Evolutionary conservation across 2,113 vertebrate genomes (phyloP).

Genomic region (Paralichthys olivaceus): DNA sequence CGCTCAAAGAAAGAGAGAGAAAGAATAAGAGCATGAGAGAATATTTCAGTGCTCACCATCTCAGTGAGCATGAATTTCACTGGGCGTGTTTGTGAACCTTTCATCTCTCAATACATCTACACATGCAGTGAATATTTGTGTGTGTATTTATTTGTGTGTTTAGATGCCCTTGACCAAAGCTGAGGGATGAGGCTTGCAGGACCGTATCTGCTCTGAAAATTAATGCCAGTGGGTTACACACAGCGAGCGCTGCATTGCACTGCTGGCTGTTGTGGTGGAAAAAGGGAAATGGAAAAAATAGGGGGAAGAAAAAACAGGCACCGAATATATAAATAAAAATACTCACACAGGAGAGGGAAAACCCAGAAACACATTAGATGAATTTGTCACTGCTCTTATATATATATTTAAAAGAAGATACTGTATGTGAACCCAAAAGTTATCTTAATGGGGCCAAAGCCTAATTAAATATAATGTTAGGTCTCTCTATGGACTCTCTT

Average conservation of each 20-base stretch:
- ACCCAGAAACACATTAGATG: neutral
- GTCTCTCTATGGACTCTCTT: neutral
- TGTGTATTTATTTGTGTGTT: constrained; percentile 31
- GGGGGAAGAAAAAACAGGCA: neutral
- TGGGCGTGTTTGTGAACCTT: constrained; percentile 53
- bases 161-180: constrained; percentile 73
- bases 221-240: constrained; percentile 64
- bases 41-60: constrained; percentile 63
- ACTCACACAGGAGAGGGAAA: neutral
- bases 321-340: constrained; percentile 3
- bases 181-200: constrained; percentile 59
- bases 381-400: neutral
- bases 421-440: neutral
- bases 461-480: constrained; percentile 4
- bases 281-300: neutral
- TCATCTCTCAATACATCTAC: constrained; percentile 59
- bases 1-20: constrained; percentile 9
- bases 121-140: constrained; percentile 45
- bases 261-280: constrained; percentile 11
- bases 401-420: neutral
- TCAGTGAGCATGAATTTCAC: constrained; percentile 59
- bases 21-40: constrained; percentile 39
- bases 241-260: constrained; percentile 33
- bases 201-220: constrained; percentile 72
- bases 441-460: constrained; percentile 7